Evolutionary conservation across 2,113 vertebrate genomes (phyloP), one percentile per base, ranked within the genome.

Genomic region (Stigmatopora nigra): DNA sequence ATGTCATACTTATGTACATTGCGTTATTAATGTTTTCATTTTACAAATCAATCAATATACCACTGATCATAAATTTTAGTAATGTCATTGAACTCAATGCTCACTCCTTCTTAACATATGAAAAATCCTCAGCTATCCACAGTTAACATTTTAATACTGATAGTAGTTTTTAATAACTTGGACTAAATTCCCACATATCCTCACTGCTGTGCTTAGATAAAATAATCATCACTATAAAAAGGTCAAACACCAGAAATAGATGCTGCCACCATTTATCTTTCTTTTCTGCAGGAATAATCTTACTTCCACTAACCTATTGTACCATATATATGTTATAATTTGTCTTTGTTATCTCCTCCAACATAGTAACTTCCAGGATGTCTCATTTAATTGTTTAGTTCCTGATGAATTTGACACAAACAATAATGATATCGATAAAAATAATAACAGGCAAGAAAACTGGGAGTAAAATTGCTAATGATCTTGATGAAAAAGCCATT

Each of bases 151-250:
- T 51, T 51, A 51, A 49, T 41, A 41, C 38, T 41, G 7, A 41
- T 41, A 41, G 38, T 41, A n/a, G 71, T 77, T 75, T 69, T 77
- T 87, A 88, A 88, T 87, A 84, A 87, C 82, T 88, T 73, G 72
- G 79, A 82, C 78, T 82, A 84, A 85, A 87, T 81, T 82, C 83
- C 82, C 68, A 71, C 77, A 84, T 8, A 22, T 6, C 45, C 45
- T 41, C 41, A 61, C 38, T 45, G 2, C 7, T 60, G 12, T 61
- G 12, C 19, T 44, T 7, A 13, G 12, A 61, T 45, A 45, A 61
- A 61, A 61, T 45, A 61, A 61, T n/a, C n/a, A 48, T 46, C 2
- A 47, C 10, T 20, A 49, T 48, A 63, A 63, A n/a, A 63, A 63
- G 47, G 46, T 35, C 46, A 63, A 31, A 63, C 46, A 35, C 45